Conservation (phyloP, 92 coral and sea anemone genomes). For the Porites divaricata region DNA sequence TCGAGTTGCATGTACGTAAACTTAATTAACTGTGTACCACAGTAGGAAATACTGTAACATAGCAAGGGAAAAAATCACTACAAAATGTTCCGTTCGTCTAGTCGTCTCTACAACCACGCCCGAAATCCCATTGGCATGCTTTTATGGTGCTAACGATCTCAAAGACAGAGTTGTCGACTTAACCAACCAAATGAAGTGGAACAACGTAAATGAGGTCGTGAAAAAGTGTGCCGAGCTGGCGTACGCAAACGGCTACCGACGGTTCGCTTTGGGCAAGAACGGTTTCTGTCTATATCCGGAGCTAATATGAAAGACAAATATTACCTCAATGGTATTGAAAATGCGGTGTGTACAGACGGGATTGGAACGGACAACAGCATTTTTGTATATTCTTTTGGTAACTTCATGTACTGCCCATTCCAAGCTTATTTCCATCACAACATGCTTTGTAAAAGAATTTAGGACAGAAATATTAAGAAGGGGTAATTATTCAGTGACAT, state of each 20-base stretch:
- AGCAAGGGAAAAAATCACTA: neutral
- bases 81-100: neutral
- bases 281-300: slow-evolving; percentile 27
- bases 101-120: slow-evolving; percentile 14
- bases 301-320: slow-evolving; percentile 26
- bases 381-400: slow-evolving; percentile 64
- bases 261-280: slow-evolving; percentile 57
- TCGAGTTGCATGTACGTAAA: no score
- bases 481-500: no score
- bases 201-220: slow-evolving; percentile 32
- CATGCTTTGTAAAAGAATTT: no score
- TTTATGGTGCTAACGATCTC: slow-evolving; percentile 16
- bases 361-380: slow-evolving; percentile 44
- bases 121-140: slow-evolving; percentile 35
- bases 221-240: slow-evolving; percentile 50
- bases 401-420: neutral
- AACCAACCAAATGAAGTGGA: slow-evolving; percentile 36
- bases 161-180: slow-evolving; percentile 41
- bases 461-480: no score
- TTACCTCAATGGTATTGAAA: neutral
- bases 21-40: no score
- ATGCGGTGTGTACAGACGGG: slow-evolving; percentile 35
- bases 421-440: no score
- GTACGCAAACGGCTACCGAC: slow-evolving; percentile 16
- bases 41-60: no score